These are phyloP conservation scores for Hippocampus zosterae DNA, from an alignment of 2,113 vertebrate species.

Conservation along the genomic window DNA sequence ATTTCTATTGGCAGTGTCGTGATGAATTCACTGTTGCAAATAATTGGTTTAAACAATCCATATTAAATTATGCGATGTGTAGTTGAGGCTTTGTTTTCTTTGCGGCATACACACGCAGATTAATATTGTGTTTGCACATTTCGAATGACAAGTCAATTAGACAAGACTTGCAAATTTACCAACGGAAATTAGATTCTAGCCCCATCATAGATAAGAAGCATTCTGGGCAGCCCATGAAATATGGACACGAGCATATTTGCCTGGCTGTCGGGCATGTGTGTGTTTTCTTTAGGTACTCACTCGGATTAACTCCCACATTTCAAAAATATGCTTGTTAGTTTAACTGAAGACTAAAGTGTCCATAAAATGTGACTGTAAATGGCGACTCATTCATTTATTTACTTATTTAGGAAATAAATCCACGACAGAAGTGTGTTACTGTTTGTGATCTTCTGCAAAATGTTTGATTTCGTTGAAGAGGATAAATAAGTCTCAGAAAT, in stretches of 20 bases:
- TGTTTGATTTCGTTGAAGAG: background rate
- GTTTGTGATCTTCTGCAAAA: background rate
- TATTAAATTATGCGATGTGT: constrained; percentile 8
- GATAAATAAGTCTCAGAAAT: background rate
- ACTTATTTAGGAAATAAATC: background rate
- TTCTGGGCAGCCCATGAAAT: background rate
- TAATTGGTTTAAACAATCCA: constrained; percentile 31
- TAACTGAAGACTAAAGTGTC: no score
- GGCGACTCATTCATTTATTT: no score
- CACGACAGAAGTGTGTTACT: background rate
- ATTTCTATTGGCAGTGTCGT: constrained; percentile 24
- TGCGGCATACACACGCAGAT: background rate
- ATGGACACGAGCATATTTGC: no score
- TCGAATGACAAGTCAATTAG: background rate
- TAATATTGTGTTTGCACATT: background rate
- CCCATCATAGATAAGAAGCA: background rate
- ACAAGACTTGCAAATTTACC: background rate
- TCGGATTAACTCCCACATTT: no score
- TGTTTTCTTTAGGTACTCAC: no score
- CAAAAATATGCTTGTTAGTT: no score
- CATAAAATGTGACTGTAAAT: no score
- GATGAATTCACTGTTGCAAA: constrained; percentile 14
- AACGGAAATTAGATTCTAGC: background rate
- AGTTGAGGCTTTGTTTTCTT: constrained; percentile 5
- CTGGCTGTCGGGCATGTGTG: no score